Percentiles rank a stretch among this genome's conserved stretches.
Conservation (phyloP, 2,113 vertebrate species). For the Euleptes europaea region DNA sequence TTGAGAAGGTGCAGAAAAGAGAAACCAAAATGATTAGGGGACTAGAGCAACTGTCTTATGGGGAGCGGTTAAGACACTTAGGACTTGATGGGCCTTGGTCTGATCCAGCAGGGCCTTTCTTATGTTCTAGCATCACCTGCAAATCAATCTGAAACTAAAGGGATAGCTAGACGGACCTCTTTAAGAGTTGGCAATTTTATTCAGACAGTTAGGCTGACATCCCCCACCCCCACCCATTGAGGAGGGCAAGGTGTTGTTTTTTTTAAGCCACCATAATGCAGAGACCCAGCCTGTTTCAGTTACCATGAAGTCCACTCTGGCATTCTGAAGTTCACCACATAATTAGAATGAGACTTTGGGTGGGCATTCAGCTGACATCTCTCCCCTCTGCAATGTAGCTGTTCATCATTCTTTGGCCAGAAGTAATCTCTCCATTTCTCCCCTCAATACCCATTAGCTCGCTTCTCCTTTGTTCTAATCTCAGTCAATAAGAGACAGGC, state of each 20-base stretch:
- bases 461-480: neutral
- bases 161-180: too few relatives aligned
- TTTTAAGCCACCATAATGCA: neutral
- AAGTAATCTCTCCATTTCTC: neutral
- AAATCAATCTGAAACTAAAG: too few relatives aligned
- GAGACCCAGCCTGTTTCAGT: neutral
- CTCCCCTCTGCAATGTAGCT: neutral
- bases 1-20: too few relatives aligned
- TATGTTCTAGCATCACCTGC: too few relatives aligned
- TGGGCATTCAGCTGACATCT: neutral
- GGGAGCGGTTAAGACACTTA: too few relatives aligned
- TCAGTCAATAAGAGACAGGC: constrained; percentile 6
- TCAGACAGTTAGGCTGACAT: too few relatives aligned
- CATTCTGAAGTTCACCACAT: neutral
- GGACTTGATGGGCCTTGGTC: too few relatives aligned
- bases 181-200: too few relatives aligned
- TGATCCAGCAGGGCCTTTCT: too few relatives aligned
- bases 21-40: too few relatives aligned
- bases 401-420: neutral
- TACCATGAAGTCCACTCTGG: neutral
- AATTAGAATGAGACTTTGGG: neutral
- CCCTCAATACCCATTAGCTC: neutral
- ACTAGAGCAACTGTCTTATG: too few relatives aligned
- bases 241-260: neutral
- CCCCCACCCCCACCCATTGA: too few relatives aligned